A percentile compares a stretch with the other conserved stretches of the same genome.
These are phyloP conservation scores for Anhinga anhinga DNA, from an alignment of 2,113 vertebrate species.

Conservation along the genomic window DNA sequence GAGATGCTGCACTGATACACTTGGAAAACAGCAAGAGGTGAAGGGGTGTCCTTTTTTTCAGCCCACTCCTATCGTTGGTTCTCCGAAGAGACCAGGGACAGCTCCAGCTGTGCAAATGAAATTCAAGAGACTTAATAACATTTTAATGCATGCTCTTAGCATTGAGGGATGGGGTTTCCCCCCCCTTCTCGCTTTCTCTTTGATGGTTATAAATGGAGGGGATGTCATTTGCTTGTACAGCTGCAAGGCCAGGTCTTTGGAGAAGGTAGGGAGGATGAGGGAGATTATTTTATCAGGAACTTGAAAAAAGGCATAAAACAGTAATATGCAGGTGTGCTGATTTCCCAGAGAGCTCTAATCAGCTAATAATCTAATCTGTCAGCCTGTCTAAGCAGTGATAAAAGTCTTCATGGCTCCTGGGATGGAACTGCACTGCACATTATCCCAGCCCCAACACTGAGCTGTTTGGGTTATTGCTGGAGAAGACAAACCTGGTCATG, in stretches of 20 bases:
- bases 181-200: background rate
- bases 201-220: slow-evolving; percentile 27
- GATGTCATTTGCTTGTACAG: slow-evolving; percentile 52
- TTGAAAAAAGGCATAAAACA: background rate
- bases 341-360: background rate
- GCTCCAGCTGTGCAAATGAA: slow-evolving; percentile 41
- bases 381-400: background rate
- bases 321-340: background rate
- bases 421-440: background rate
- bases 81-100: background rate
- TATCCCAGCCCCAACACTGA: background rate
- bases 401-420: background rate
- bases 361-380: background rate
- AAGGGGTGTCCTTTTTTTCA: background rate
- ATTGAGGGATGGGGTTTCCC: background rate
- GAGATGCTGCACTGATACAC: background rate
- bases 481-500: background rate
- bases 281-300: background rate
- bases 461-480: background rate
- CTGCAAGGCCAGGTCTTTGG: background rate
- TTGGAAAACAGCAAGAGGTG: background rate
- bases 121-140: background rate
- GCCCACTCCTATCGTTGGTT: background rate
- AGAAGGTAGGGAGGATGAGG: background rate
- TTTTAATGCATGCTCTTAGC: background rate